Conservation (phyloP, 2,113 vertebrate genomes). For the Trematomus loennbergii region DNA sequence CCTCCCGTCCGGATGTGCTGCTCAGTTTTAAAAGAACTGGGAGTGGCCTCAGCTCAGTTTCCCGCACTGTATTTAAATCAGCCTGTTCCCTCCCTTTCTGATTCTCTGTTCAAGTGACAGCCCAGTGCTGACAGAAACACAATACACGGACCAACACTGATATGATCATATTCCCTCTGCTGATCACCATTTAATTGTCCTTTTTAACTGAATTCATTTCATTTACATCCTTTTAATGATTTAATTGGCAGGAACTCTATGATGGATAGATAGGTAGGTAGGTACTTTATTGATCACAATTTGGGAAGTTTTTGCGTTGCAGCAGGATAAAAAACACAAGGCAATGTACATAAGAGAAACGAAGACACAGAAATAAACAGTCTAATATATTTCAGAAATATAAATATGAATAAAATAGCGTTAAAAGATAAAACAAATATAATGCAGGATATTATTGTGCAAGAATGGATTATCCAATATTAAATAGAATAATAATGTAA, state of each 20-base stretch:
- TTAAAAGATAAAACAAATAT: too few relatives aligned
- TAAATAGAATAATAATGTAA: too few relatives aligned
- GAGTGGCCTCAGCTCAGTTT: constrained; percentile 75
- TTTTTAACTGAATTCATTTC: neutral
- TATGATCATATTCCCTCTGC: neutral
- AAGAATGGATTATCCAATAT: too few relatives aligned
- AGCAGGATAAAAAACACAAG: too few relatives aligned
- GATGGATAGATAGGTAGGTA: too few relatives aligned
- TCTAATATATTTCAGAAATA: too few relatives aligned
- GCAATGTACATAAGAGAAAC: too few relatives aligned
- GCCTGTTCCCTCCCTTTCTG: constrained; percentile 75
- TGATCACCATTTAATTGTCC: neutral
- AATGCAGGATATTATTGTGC: too few relatives aligned
- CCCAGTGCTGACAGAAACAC: constrained; percentile 31
- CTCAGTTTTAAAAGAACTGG: constrained; percentile 76
- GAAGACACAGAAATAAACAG: too few relatives aligned
- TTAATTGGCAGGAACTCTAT: neutral
- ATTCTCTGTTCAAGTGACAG: constrained; percentile 49
- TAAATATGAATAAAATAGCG: too few relatives aligned
- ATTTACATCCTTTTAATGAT: neutral
- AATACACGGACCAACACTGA: constrained; percentile 1
- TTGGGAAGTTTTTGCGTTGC: too few relatives aligned
- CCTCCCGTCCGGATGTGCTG: constrained; percentile 80
- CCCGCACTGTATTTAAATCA: constrained; percentile 83
- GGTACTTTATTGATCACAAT: too few relatives aligned